phyloP scores from a whole-genome alignment of 2,888 invertebrate genomes.

The Aspidapion aeneum region DNA sequence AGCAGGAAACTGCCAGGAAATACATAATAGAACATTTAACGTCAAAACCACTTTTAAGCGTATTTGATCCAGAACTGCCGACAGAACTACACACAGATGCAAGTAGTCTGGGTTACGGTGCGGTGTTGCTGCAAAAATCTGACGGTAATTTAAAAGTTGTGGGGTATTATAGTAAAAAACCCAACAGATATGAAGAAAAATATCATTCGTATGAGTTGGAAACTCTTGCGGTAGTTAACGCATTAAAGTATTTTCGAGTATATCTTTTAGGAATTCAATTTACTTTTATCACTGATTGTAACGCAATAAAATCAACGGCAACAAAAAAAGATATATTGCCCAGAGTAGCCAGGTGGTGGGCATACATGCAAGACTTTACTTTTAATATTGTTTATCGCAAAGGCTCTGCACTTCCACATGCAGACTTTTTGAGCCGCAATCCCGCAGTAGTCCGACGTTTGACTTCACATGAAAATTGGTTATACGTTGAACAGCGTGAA shows the following conservation, averaged over 20 bases:
- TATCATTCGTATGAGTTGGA: conserved; percentile 35
- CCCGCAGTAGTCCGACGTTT: conserved; percentile 10
- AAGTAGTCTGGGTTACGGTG: conserved; percentile 26
- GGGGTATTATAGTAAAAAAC: conserved; percentile 28
- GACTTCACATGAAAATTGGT: conserved; percentile 13
- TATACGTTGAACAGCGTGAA: conserved; percentile 22
- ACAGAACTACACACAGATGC: conserved; percentile 31
- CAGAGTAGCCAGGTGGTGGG: conserved; percentile 36
- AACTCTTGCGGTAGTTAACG: conserved; percentile 36
- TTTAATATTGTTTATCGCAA: conserved; percentile 26
- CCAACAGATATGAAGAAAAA: conserved; percentile 26
- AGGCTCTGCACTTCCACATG: conserved; percentile 18
- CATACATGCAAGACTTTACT: conserved; percentile 32
- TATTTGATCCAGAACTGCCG: conserved; percentile 23
- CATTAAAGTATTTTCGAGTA: conserved; percentile 31
- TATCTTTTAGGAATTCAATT: conserved; percentile 24
- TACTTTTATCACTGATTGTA: conserved; percentile 15
- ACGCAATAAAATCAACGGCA: conserved; percentile 31
- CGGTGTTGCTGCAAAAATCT: conserved; percentile 24
- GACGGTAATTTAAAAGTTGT: conserved; percentile 20
- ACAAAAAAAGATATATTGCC: conserved; percentile 30
- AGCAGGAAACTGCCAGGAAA: conserved; percentile 12
- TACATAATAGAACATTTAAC: conserved; percentile 22
- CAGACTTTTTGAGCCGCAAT: conserved; percentile 24
- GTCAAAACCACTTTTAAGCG: conserved; percentile 22